Percentiles rank a stretch among this genome's conserved stretches.
Evolutionary conservation across 2,113 vertebrate species (phyloP).

Genomic region (Corythornis cristatus): DNA sequence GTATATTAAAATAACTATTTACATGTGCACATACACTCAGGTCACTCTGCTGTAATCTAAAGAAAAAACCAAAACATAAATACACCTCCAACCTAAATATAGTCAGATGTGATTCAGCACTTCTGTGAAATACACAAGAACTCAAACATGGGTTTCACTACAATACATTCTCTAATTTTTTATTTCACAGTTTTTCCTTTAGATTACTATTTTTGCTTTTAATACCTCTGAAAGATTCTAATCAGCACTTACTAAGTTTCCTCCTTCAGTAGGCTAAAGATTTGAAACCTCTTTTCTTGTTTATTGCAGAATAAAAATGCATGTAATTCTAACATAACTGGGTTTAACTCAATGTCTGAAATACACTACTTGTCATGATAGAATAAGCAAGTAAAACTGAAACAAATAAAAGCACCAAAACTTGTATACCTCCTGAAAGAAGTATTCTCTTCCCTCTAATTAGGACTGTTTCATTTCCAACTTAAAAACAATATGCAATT

Average conservation of each 20-base stretch:
- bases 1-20: neutral
- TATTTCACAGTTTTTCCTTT: conserved; percentile 17
- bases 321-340: neutral
- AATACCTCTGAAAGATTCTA: neutral
- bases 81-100: conserved; percentile 46
- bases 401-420: conserved; percentile 40
- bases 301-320: neutral
- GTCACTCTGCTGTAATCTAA: conserved; percentile 47
- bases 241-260: neutral
- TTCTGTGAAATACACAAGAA: conserved; percentile 51
- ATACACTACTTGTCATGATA: neutral
- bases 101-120: neutral
- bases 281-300: neutral
- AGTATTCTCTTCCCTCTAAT: conserved; percentile 19
- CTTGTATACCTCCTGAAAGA: neutral
- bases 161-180: conserved; percentile 44
- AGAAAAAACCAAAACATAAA: neutral
- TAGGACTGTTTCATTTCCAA: conserved; percentile 15
- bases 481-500: neutral
- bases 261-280: neutral
- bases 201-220: neutral
- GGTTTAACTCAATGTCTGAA: neutral
- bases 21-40: conserved; percentile 16
- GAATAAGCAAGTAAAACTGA: neutral
- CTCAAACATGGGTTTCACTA: conserved; percentile 45